Evolutionary conservation across 1,140 invertebrate genomes (phyloP).

Genomic region (Pachypeltis micranthus): DNA sequence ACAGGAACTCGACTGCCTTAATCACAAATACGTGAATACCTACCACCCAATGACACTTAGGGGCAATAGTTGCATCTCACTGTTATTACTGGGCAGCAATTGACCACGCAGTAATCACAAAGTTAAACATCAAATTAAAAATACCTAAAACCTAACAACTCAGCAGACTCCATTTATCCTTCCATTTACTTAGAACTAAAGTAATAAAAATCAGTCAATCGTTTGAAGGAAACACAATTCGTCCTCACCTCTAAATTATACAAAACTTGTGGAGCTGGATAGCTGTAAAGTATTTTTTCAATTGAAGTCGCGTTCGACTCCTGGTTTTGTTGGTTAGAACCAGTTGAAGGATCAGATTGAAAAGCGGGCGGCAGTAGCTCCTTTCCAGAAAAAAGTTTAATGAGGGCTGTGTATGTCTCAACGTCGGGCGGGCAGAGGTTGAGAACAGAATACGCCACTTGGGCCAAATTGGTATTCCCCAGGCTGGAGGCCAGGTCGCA

Average conservation of each 20-base stretch:
- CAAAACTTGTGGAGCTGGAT: constrained; percentile 62
- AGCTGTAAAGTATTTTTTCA: constrained; percentile 60
- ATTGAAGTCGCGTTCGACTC: constrained; percentile 39
- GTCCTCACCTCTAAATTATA: constrained; percentile 52
- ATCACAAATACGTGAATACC: too few relatives aligned
- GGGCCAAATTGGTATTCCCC: constrained; percentile 15
- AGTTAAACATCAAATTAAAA: too few relatives aligned
- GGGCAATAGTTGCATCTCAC: too few relatives aligned
- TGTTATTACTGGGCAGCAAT: too few relatives aligned
- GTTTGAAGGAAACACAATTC: background rate
- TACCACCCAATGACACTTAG: too few relatives aligned
- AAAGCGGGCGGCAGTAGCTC: background rate
- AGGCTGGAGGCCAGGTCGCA: constrained; percentile 17
- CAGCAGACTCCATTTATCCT: too few relatives aligned
- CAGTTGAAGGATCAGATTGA: background rate
- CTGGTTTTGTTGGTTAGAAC: background rate
- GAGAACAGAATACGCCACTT: constrained; percentile 18
- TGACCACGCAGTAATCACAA: too few relatives aligned
- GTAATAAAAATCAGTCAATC: background rate
- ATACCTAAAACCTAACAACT: too few relatives aligned
- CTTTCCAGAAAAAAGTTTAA: constrained; percentile 13
- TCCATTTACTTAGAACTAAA: constrained; percentile 2
- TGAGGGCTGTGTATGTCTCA: constrained; percentile 3
- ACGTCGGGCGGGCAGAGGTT: constrained; percentile 18
- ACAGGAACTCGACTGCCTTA: too few relatives aligned